Evolutionary conservation across 2,888 invertebrate genomes (phyloP), one percentile per base, ranked within the genome.

Genomic region (Choristoneura rosaceana): DNA sequence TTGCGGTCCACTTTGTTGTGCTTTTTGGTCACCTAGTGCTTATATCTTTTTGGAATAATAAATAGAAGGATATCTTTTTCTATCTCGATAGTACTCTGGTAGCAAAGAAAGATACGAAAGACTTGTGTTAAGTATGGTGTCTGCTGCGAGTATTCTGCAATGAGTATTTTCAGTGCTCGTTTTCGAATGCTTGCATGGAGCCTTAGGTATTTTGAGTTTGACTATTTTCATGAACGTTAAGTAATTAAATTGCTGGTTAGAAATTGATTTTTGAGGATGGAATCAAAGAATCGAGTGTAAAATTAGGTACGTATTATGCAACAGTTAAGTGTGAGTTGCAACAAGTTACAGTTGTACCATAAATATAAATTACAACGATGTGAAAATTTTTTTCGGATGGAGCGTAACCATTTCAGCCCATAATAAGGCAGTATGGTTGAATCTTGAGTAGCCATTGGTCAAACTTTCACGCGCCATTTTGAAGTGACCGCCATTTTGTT

Each of bases 151-250:
- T 62, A 63, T 69, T 55, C 25, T 64, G 14, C 12, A 41, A 38
- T 41, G 17, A 58, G 50, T 62, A 69, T 62, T 78, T 77, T 17
- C 55, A 12, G 25, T 55, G 55, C 25, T 55, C 55, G 12, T 10
- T 9, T 3, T 1, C 3, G 25, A 25, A 55, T 25, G 55, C 55
- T 12, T 25, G 25, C 55, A 25, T 25, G 10, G 52, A 47, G 5
- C 12, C 3, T 55, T 25, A 25, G 25, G 4, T 55, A 55, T 55
- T 55, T 55, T 55, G 55, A 25, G 52, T 25, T 55, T 55, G 25
- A 38, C 12, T 25, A 25, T 55, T 55, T 55, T 12, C 55, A 25
- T 55, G 55, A 55, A 55, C 25, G 55, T 55, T 25, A 25, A 10
- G 7, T 15, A 17, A 17, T 52, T 15, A 17, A 9, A 9, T 17